Evolutionary conservation across 2,888 invertebrate species (phyloP).

Genomic region (Perizoma affinitatum): DNA sequence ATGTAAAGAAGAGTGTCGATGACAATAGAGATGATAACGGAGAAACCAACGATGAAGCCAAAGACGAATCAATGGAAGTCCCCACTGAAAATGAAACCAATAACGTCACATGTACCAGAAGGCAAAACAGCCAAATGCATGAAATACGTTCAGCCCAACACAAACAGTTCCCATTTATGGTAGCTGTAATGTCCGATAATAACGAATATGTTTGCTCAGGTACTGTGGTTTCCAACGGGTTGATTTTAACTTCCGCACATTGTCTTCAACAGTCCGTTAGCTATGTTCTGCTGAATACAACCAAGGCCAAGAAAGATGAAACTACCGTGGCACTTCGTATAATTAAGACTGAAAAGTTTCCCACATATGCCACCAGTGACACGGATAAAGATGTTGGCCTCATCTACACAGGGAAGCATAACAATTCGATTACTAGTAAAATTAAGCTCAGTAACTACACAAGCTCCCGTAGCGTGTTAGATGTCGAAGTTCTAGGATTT

Average conservation of each 20-base stretch:
- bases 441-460: slow-evolving; percentile 65
- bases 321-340: slow-evolving; percentile 56
- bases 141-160: slow-evolving; percentile 59
- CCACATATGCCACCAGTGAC: slow-evolving; percentile 56
- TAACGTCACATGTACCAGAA: slow-evolving; percentile 61
- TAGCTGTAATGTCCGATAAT: slow-evolving; percentile 67
- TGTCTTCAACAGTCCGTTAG: slow-evolving; percentile 59
- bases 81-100: slow-evolving; percentile 52
- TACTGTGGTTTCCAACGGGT: slow-evolving; percentile 63
- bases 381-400: slow-evolving; percentile 66
- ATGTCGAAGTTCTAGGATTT: slow-evolving; percentile 68
- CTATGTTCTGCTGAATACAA: slow-evolving; percentile 66
- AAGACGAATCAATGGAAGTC: slow-evolving; percentile 67
- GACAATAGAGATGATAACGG: slow-evolving; percentile 65
- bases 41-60: slow-evolving; percentile 61
- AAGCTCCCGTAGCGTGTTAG: slow-evolving; percentile 47
- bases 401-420: slow-evolving; percentile 68
- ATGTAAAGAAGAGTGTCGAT: slow-evolving; percentile 70
- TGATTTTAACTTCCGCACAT: slow-evolving; percentile 67
- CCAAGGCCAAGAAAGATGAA: slow-evolving; percentile 60
- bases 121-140: slow-evolving; percentile 65
- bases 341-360: slow-evolving; percentile 67
- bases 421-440: slow-evolving; percentile 61
- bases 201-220: slow-evolving; percentile 73
- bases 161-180: slow-evolving; percentile 72